Evolutionary conservation across 2,113 vertebrate species (phyloP).

Genomic region (Tetraodon nigroviridis): DNA sequence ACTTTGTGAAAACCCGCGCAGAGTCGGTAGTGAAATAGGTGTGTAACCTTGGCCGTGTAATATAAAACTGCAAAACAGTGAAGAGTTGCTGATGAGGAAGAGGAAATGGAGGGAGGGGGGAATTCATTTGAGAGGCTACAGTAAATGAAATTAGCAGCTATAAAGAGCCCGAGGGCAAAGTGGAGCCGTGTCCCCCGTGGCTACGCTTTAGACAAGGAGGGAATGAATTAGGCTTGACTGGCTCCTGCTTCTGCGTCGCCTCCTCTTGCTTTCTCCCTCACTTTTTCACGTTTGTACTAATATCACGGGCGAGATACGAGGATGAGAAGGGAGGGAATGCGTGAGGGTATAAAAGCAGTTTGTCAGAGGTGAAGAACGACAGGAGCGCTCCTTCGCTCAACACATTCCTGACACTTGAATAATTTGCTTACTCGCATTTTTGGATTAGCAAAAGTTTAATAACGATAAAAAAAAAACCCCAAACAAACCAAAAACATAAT

Average conservation of each 20-base stretch:
- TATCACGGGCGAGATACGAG: conserved; percentile 30
- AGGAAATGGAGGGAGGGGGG: conserved; percentile 11
- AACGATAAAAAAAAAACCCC: background rate
- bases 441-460: background rate
- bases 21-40: too few relatives aligned
- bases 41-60: too few relatives aligned
- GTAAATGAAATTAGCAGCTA: conserved; percentile 80
- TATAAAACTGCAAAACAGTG: background rate
- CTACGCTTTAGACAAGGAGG: conserved; percentile 72
- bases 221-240: conserved; percentile 73
- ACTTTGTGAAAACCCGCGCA: background rate
- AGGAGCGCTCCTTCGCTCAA: background rate
- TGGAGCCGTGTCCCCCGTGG: conserved; percentile 78
- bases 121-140: conserved; percentile 72
- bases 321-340: background rate
- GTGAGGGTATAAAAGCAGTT: conserved; percentile 54
- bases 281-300: conserved; percentile 39
- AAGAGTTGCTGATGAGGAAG: background rate
- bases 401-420: background rate
- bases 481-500: background rate
- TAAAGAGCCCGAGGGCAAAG: conserved; percentile 80
- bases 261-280: conserved; percentile 23
- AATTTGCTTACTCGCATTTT: background rate
- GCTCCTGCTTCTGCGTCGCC: conserved; percentile 40
- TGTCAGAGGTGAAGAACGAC: conserved; percentile 20